Percentiles rank a stretch among this genome's conserved stretches.
phyloP scores from a whole-genome alignment of 2,888 invertebrate genomes.

The Pheosia tremula region DNA sequence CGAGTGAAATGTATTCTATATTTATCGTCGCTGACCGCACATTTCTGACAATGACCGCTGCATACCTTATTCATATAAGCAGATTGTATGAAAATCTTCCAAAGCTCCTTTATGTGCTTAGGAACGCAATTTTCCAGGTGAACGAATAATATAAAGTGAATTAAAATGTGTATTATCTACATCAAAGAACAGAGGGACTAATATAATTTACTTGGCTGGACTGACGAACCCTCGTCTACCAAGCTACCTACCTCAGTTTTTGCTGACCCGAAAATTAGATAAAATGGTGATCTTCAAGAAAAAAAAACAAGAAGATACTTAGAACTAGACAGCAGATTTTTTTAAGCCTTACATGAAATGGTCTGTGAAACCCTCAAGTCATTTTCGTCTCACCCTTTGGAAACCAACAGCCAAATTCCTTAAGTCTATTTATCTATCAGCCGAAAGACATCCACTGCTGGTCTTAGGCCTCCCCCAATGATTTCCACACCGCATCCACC shows the following conservation, averaged over 20 bases:
- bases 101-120: constrained; percentile 50
- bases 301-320: too few species aligned
- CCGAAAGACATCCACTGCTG: too few species aligned
- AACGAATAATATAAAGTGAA: constrained; percentile 25
- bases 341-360: too few species aligned
- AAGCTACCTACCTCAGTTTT: not conserved
- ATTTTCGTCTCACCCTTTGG: too few species aligned
- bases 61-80: constrained; percentile 53
- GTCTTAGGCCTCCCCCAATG: too few species aligned
- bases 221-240: not conserved
- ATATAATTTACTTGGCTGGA: constrained; percentile 17
- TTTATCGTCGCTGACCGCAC: constrained; percentile 75
- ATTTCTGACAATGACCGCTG: constrained; percentile 67
- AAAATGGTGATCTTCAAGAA: too few species aligned
- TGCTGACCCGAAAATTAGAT: not conserved
- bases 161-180: constrained; percentile 23
- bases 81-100: constrained; percentile 53
- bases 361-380: too few species aligned
- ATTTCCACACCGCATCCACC: too few species aligned
- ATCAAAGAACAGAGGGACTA: constrained; percentile 15
- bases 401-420: too few species aligned
- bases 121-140: constrained; percentile 51
- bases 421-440: too few species aligned
- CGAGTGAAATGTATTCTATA: constrained; percentile 70
- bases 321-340: too few species aligned